phyloP scores from a whole-genome alignment of 53 echinoderm and acorn worm genomes.

The Pentamera pediparva region DNA sequence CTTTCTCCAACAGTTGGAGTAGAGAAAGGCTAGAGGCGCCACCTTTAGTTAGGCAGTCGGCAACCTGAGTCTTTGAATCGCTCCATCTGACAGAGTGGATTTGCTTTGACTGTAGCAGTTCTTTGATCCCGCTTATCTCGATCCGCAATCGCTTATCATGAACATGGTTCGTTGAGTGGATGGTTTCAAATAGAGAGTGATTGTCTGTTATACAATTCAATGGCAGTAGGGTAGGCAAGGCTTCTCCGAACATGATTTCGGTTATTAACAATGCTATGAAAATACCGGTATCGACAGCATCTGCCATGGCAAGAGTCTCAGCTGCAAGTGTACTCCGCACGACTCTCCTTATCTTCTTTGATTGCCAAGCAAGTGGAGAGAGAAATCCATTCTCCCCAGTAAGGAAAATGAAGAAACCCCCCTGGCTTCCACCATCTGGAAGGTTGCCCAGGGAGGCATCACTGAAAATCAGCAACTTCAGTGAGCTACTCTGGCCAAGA shows the following conservation, averaged over 20 bases:
- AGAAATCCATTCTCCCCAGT: neutral
- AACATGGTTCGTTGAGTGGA: neutral
- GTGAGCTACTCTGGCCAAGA: neutral
- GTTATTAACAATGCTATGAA: neutral
- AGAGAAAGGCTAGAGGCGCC: constrained; percentile 18
- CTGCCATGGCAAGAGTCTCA: constrained; percentile 17
- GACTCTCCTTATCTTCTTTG: neutral
- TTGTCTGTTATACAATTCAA: neutral
- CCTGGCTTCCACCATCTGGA: constrained; percentile 16
- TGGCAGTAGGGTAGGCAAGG: neutral
- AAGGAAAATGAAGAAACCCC: neutral
- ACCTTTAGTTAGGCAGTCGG: constrained; percentile 4
- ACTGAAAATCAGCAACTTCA: neutral
- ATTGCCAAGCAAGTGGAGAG: constrained; percentile 12
- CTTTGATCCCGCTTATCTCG: neutral
- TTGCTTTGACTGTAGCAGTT: neutral
- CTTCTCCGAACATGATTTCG: neutral
- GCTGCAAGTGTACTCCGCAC: constrained; percentile 1
- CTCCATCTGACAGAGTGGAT: neutral
- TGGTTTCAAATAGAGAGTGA: neutral
- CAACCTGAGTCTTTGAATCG: neutral
- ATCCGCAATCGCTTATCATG: neutral
- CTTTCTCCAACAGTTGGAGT: neutral
- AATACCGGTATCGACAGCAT: constrained; percentile 6
- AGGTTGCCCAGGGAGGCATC: constrained; percentile 13